Evolutionary conservation across 2,113 vertebrate species (phyloP).

Genomic region (Tyrannus savana): DNA sequence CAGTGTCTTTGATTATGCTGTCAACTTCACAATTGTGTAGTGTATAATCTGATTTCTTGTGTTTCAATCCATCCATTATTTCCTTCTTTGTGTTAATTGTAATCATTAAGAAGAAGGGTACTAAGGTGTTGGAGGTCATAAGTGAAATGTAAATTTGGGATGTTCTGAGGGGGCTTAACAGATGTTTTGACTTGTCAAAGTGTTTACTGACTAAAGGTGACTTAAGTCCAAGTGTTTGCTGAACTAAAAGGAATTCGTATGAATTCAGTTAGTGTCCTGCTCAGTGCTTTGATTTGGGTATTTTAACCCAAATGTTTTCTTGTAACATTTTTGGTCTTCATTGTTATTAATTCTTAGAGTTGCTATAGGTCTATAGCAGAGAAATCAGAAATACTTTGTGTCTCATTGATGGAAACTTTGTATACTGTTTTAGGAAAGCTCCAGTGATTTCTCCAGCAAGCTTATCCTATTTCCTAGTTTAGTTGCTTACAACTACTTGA

Average conservation of each 20-base stretch:
- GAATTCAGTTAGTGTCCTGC: background rate
- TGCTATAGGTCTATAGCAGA: background rate
- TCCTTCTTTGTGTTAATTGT: background rate
- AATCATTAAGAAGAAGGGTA: background rate
- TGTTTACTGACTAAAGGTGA: background rate
- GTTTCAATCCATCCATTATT: background rate
- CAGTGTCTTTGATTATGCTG: background rate
- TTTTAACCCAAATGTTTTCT: background rate
- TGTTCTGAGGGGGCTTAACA: background rate
- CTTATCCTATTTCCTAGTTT: background rate
- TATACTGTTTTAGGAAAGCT: background rate
- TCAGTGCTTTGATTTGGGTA: background rate
- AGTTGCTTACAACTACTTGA: background rate
- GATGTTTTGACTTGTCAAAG: background rate
- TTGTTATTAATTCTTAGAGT: background rate
- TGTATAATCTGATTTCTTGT: background rate
- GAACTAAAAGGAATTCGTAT: background rate
- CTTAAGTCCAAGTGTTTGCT: background rate
- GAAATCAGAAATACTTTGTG: background rate
- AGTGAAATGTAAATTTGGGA: background rate
- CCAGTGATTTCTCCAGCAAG: background rate
- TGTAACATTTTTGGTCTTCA: background rate
- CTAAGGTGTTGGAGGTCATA: background rate
- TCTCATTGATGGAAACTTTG: background rate
- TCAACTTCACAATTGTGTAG: background rate